Base-by-base conservation (phyloP, 2,888 invertebrate genomes). In the Troides oblongomaculatus region DNA sequence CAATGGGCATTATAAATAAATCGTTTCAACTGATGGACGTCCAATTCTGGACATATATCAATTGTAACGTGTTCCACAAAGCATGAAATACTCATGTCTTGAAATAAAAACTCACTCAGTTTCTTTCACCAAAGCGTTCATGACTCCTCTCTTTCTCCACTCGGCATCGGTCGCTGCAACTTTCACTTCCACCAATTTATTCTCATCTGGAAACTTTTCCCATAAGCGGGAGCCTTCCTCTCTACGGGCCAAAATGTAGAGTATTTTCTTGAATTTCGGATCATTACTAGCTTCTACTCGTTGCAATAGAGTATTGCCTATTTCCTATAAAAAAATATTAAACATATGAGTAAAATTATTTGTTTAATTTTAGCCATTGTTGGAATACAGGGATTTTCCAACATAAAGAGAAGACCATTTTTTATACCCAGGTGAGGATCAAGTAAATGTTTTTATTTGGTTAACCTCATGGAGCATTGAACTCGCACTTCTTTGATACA, bases 61-160 rank as follows among this genome's bases (percentile, higher is more conserved):
- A 30, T 30, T 30, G 30, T 30, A 30, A 30, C 30, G 30, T 30
- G 30, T 30, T 30, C 30, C 30, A 30, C 30, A 30, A 30, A 30
- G 30, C 30, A 30, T 30, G 30, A 30, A 30, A 30, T 30, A 30
- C 0, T 6, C 46, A 46, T 46, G 46, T 46, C 46, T 46, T 8
- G 14, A 46, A 14, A 46, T 46, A 57, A 21, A n/a, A 62, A 46
- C 93, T 92, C 87, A 96, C 96, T 94, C 93, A 6, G 95, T 93
- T 76, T 89, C 93, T 64, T 93, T 87, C 74, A 95, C 84, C 18
- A 96, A 87, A 25, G 90, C 89, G 73, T 94, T 95, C 76, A 94
- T 95, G 71, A 96, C 94, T 3, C 96, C 96, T 73, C 93, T 92
- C 63, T 94, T 94, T 72, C 96, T 89, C 93, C 94, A 95, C 18